These are phyloP conservation scores for Aphelenchoides bicaudatus DNA, from an alignment of 2,888 invertebrate genomes.

Conservation along the genomic window DNA sequence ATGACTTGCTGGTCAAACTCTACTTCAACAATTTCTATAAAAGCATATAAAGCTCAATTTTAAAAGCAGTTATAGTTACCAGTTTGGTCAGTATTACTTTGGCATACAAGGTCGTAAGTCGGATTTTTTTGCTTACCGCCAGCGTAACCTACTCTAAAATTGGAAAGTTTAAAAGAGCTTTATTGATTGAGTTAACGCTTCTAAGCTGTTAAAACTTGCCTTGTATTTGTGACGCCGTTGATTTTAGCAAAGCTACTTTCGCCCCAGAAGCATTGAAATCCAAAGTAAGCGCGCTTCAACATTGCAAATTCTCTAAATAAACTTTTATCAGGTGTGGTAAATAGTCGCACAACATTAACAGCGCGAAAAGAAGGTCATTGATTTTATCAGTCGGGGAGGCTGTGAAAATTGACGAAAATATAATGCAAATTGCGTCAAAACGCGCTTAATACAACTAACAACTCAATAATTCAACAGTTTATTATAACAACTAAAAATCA, in stretches of 20 bases:
- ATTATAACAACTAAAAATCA: not conserved
- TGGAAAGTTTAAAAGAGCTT: no score
- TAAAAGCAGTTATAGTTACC: conserved; percentile 29
- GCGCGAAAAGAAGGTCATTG: no score
- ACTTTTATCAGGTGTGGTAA: no score
- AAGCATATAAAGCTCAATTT: not conserved
- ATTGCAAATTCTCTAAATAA: no score
- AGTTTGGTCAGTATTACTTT: conserved; percentile 58
- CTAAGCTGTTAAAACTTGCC: no score
- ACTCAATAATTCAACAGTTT: not conserved
- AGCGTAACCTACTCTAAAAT: conserved; percentile 87
- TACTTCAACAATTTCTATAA: conserved; percentile 81
- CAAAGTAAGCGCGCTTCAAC: conserved; percentile 44
- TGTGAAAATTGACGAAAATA: not conserved
- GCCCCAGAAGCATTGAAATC: conserved; percentile 60
- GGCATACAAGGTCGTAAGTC: conserved; percentile 70
- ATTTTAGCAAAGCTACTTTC: conserved; percentile 56
- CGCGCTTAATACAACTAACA: no score
- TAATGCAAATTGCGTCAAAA: no score
- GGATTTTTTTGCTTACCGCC: conserved; percentile 79
- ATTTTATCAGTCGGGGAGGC: not conserved
- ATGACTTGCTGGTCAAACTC: conserved; percentile 80
- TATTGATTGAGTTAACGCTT: no score
- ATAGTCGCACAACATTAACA: no score
- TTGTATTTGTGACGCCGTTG: conserved; percentile 76